Conservation (phyloP, 2,113 vertebrate species). For the Sphyrna mokarran region DNA sequence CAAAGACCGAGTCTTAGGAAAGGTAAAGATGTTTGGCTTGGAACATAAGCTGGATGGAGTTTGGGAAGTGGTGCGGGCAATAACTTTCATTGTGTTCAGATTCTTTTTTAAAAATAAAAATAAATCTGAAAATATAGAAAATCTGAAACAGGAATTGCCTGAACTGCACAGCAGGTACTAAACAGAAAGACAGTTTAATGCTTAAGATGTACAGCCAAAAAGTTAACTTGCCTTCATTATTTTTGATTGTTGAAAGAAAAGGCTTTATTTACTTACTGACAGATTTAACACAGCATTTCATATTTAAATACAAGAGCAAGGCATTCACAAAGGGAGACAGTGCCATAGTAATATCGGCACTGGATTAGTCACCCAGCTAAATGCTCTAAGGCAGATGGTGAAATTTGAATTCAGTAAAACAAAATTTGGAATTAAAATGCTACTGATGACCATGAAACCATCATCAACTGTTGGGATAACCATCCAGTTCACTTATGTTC, state of each 20-base stretch:
- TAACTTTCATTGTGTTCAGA: not conserved
- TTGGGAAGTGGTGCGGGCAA: not conserved
- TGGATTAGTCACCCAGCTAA: too few species aligned
- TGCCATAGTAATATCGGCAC: too few species aligned
- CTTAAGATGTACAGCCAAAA: not conserved
- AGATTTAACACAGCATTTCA: not conserved
- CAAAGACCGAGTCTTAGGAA: not conserved
- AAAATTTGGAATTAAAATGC: too few species aligned
- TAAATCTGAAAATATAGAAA: not conserved
- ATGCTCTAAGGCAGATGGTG: too few species aligned
- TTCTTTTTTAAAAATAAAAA: not conserved
- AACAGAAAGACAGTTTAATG: not conserved
- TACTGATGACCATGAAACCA: too few species aligned
- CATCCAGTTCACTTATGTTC: too few species aligned
- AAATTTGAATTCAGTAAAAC: too few species aligned
- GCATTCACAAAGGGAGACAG: not conserved
- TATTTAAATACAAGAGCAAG: not conserved
- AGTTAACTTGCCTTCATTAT: not conserved
- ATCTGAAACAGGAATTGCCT: not conserved
- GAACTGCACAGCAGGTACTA: not conserved
- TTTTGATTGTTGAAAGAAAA: not conserved
- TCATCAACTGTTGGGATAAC: too few species aligned
- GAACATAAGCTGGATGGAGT: not conserved
- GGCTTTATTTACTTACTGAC: not conserved
- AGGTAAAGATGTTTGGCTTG: not conserved